phyloP scores from a whole-genome alignment of 2,113 vertebrate species.

The Candoia aspera region DNA sequence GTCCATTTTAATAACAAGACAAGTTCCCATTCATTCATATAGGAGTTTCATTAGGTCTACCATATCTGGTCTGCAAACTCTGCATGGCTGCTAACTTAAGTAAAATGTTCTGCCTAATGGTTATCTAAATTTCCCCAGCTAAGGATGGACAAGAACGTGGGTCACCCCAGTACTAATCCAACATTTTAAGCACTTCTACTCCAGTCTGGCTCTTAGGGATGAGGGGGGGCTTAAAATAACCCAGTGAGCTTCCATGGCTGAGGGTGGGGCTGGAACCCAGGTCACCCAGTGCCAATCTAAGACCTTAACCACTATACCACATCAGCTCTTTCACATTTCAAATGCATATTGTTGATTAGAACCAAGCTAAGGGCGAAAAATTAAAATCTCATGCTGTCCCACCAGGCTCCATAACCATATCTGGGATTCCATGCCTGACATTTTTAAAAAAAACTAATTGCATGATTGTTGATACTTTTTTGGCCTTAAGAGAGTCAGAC shows the following conservation, averaged over 20 bases:
- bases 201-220: background rate
- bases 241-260: background rate
- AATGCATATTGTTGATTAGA: background rate
- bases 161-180: too few relatives aligned
- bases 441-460: background rate
- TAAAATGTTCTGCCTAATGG: background rate
- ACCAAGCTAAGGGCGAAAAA: background rate
- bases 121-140: background rate
- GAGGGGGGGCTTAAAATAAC: background rate
- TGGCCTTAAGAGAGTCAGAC: background rate
- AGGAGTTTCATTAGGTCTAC: background rate
- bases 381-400: background rate
- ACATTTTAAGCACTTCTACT: background rate
- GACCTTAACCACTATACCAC: background rate
- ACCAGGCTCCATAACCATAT: background rate
- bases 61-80: background rate
- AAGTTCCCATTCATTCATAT: background rate
- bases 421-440: background rate
- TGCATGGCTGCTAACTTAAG: background rate
- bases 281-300: background rate
- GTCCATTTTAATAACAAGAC: background rate
- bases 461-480: background rate
- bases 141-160: background rate
- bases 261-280: background rate
- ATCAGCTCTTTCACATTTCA: background rate